Evolutionary conservation across 2,888 invertebrate genomes (phyloP).

Genomic region (Amphipyra berbera): DNA sequence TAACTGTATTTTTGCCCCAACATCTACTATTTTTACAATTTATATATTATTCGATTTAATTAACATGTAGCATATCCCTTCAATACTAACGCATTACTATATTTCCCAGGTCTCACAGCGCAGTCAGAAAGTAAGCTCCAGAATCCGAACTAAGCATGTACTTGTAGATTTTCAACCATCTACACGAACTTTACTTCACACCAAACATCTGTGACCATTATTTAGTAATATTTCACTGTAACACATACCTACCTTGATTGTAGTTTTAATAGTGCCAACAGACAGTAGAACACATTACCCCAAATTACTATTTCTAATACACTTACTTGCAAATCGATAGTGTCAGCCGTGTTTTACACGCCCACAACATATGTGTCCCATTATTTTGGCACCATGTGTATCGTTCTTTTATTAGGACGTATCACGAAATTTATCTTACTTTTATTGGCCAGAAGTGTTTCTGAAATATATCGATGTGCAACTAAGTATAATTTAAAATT

Average conservation of each 20-base stretch:
- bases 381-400: slow-evolving; percentile 47
- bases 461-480: slow-evolving; percentile 59
- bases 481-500: slow-evolving; percentile 60
- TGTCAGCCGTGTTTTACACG: slow-evolving; percentile 28
- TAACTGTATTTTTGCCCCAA: slow-evolving; percentile 7
- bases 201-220: slow-evolving; percentile 56
- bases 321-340: slow-evolving; percentile 76
- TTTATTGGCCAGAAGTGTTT: slow-evolving; percentile 2
- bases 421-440: slow-evolving; percentile 7
- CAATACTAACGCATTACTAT: slow-evolving; percentile 81
- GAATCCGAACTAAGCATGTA: slow-evolving; percentile 78
- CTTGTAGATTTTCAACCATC: slow-evolving; percentile 63
- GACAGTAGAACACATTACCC: slow-evolving; percentile 60
- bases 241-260: slow-evolving; percentile 50
- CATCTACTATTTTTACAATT: not conserved
- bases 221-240: slow-evolving; percentile 59
- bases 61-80: slow-evolving; percentile 45
- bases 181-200: slow-evolving; percentile 57
- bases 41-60: slow-evolving; percentile 10
- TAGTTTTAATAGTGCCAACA: slow-evolving; percentile 48
- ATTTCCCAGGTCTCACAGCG: slow-evolving; percentile 88
- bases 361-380: slow-evolving; percentile 16
- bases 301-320: slow-evolving; percentile 65
- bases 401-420: slow-evolving; percentile 15
- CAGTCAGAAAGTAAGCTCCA: slow-evolving; percentile 87